A percentile compares a stretch with the other conserved stretches of the same genome.
These are phyloP conservation scores for Andrena bicolor DNA, from an alignment of 2,888 invertebrate species.

Conservation along the genomic window DNA sequence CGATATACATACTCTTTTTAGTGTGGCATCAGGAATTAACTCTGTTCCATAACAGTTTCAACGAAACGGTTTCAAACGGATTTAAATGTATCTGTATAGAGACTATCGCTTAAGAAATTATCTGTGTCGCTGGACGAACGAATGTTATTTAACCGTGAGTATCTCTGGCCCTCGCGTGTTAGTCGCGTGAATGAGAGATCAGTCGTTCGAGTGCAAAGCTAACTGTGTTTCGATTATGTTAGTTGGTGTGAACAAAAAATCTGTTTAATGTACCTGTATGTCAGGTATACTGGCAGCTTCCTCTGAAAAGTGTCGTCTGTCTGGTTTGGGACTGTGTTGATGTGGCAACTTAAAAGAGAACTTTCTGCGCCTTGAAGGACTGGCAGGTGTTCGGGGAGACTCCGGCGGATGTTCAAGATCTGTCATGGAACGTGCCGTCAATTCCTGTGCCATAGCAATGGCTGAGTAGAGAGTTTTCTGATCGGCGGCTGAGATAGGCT, in stretches of 20 bases:
- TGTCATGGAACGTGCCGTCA: constrained; percentile 88
- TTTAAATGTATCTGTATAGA: constrained; percentile 16
- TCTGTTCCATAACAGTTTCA: constrained; percentile 77
- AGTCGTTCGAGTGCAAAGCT: constrained; percentile 27
- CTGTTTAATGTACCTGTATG: constrained; percentile 90
- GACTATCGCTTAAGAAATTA: background rate
- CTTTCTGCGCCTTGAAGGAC: constrained; percentile 89
- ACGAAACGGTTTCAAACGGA: constrained; percentile 15
- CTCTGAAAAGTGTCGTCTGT: constrained; percentile 95
- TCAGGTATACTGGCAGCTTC: constrained; percentile 94
- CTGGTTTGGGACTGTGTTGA: constrained; percentile 88
- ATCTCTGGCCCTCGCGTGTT: constrained; percentile 13
- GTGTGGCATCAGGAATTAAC: constrained; percentile 81
- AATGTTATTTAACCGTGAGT: background rate
- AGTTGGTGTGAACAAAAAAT: constrained; percentile 53
- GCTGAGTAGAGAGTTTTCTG: constrained; percentile 96
- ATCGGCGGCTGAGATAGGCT: constrained; percentile 97
- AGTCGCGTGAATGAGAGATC: constrained; percentile 29
- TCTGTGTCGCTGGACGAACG: constrained; percentile 4
- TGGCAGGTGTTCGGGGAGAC: constrained; percentile 84
- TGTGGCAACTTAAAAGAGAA: constrained; percentile 92
- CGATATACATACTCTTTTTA: constrained; percentile 67
- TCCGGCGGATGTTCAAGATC: constrained; percentile 84
- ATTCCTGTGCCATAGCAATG: constrained; percentile 96
- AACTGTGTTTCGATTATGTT: constrained; percentile 48